Evolutionary conservation across 2,113 vertebrate genomes (phyloP).

Genomic region (Tichodroma muraria): DNA sequence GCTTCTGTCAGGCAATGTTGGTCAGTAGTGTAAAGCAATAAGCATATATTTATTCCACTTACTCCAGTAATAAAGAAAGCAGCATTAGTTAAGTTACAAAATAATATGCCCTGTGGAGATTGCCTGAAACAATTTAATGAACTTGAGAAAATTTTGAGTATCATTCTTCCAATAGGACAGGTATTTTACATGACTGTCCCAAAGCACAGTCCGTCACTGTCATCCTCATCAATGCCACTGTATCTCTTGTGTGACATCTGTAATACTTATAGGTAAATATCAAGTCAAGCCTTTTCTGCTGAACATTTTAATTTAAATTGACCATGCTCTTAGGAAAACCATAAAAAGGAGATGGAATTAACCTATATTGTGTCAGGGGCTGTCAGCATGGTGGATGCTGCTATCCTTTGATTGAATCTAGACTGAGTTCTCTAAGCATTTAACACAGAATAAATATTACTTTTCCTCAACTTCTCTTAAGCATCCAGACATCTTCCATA

Average conservation of each 20-base stretch:
- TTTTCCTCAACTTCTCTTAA: neutral
- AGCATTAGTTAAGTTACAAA: neutral
- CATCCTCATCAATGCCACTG: neutral
- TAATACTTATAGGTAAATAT: neutral
- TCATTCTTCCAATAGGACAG: neutral
- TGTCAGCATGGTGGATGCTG: neutral
- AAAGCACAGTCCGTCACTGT: neutral
- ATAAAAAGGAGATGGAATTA: neutral
- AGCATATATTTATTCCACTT: neutral
- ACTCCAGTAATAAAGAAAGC: neutral
- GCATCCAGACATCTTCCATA: neutral
- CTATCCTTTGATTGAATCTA: neutral
- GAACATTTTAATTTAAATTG: neutral
- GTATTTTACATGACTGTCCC: neutral
- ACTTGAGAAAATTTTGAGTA: neutral
- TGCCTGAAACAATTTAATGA: neutral
- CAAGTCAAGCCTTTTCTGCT: neutral
- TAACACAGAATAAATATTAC: neutral
- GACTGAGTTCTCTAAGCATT: neutral
- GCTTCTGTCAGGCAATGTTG: neutral
- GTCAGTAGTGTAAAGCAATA: neutral
- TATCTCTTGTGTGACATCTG: neutral
- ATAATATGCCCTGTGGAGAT: neutral
- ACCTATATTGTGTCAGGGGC: neutral
- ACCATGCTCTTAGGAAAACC: neutral